Base-by-base conservation (phyloP, 2,888 invertebrate species). In the Pogonocherus hispidulus region DNA sequence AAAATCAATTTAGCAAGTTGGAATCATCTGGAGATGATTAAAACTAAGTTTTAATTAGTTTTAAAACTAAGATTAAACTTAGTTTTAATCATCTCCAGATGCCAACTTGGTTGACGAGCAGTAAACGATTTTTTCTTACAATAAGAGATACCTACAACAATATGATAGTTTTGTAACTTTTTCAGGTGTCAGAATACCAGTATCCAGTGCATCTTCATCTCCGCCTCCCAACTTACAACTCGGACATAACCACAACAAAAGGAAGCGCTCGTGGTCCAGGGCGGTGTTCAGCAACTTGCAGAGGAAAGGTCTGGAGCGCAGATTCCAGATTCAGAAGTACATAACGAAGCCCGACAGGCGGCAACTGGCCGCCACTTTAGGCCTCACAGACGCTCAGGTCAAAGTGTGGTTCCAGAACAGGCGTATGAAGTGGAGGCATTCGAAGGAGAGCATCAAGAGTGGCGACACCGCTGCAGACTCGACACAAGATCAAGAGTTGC, bases 251-350 rank as follows among this genome's bases (percentile, higher is more conserved):
- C 64, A 73, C 54, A 74, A 89, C 32, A 93, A 96, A 81, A 87
- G 96, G 67, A 97, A 97, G 83, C 89, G 97, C 22, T 96, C 97
- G 0, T 98, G 97, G 97, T 97, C 97, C 0, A 88, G 97, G 57
- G 97, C 97, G 0, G 97, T 98, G 0, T 98, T 98, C 84, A 97
- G 96, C 81, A 96, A 96, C 82, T 87, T 97, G 2, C 97, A 98
- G 83, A 86, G 97, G n/a, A 97, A 97, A 83, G 97, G 97, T 0
- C 86, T 98, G 63, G 97, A 98, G 86, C 90, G 95, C 75, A 87
- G 97, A 77, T 98, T 98, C 84, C 94, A 96, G 81, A 90, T 97
- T 74, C 97, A 97, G 84, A 97, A 97, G 84, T 98, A 98, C 82
- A 97, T 98, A 71, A 97, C 97, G 0, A 98, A 97, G 84, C 97